These are phyloP conservation scores for Geothlypis trichas DNA, from an alignment of 2,113 vertebrate species.

Conservation along the genomic window DNA sequence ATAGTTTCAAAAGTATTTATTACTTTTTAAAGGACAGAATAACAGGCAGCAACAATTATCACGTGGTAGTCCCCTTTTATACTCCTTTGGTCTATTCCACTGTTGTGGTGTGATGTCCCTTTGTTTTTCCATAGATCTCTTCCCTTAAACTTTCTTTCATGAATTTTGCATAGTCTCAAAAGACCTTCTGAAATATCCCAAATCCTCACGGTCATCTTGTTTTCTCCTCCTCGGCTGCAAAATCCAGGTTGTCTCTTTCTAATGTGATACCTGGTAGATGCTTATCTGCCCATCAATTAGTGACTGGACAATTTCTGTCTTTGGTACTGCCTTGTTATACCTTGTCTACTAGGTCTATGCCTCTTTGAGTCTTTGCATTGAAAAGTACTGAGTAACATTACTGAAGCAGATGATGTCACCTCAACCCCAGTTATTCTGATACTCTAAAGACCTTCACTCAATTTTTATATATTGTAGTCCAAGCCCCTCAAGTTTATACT, in stretches of 20 bases:
- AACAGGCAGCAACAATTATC: not conserved
- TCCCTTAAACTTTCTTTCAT: not conserved
- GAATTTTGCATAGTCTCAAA: not conserved
- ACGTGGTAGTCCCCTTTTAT: not conserved
- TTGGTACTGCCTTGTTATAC: not conserved
- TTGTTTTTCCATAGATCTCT: not conserved
- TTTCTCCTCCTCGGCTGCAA: not conserved
- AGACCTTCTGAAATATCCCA: not conserved
- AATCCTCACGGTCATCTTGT: not conserved
- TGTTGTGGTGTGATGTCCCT: not conserved
- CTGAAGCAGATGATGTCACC: not conserved
- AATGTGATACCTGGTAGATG: not conserved
- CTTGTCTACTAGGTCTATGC: not conserved
- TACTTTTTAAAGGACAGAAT: not conserved
- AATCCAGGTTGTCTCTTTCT: not conserved
- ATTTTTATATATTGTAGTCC: not conserved
- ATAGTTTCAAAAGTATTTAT: not conserved
- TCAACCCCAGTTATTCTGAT: not conserved
- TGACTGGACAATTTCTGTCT: not conserved
- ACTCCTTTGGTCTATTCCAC: not conserved
- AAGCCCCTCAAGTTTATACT: not conserved
- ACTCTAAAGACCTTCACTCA: not conserved
- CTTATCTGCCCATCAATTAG: not conserved
- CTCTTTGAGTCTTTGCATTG: not conserved
- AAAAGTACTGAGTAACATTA: not conserved